These are phyloP conservation scores for Clivina fossor DNA, from an alignment of 2,888 invertebrate species.

Conservation along the genomic window DNA sequence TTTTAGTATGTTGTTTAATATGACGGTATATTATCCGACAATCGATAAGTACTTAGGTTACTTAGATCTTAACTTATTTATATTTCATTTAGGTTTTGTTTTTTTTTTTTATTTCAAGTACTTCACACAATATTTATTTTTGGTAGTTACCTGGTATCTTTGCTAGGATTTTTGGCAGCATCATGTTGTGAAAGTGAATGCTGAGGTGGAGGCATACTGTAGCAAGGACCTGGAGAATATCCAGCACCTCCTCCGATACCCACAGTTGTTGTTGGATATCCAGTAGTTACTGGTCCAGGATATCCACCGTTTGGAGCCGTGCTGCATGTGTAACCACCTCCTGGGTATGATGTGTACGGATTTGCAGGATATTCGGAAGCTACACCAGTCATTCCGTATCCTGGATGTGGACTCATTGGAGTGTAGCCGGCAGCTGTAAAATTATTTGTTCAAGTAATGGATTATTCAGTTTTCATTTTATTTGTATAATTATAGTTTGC, in stretches of 20 bases:
- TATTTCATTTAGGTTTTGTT: neutral
- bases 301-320: slow-evolving; percentile 59
- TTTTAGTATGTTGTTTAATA: too few species aligned
- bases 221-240: slow-evolving; percentile 75
- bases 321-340: slow-evolving; percentile 61
- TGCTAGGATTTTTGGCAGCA: slow-evolving; percentile 59
- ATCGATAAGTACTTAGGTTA: too few species aligned
- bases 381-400: slow-evolving; percentile 74
- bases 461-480: too few species aligned
- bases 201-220: slow-evolving; percentile 87
- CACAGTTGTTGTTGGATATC: slow-evolving; percentile 56
- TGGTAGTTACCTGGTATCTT: slow-evolving; percentile 66
- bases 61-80: too few species aligned
- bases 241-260: slow-evolving; percentile 55
- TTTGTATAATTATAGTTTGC: too few species aligned
- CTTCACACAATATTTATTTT: neutral
- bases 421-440: slow-evolving; percentile 66
- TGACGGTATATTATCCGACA: too few species aligned
- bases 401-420: slow-evolving; percentile 82
- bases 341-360: slow-evolving; percentile 70
- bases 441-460: too few species aligned
- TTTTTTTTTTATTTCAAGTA: neutral
- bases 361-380: slow-evolving; percentile 81
- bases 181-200: slow-evolving; percentile 71
- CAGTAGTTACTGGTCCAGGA: slow-evolving; percentile 58